Base-by-base conservation (phyloP, 2,888 invertebrate genomes). In the Orchesella flavescens region DNA sequence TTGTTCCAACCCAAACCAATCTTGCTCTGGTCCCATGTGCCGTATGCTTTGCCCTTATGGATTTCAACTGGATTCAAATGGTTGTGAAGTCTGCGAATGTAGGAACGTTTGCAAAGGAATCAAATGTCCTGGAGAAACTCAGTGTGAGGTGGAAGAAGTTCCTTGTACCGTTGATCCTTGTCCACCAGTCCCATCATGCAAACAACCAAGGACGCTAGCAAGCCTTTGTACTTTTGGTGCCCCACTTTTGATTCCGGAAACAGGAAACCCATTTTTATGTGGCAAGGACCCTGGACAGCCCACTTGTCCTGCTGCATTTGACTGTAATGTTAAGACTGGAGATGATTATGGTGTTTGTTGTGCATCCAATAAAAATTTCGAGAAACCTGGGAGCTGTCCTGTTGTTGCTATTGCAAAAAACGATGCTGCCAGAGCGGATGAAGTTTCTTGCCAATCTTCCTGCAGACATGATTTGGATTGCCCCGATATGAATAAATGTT, bases 321-420 rank as follows among this genome's bases (percentile, higher is more conserved):
- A 93, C 89, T 96, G 96, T 89, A 91, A 94, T 82, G 95, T 96
- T 10, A 94, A 95, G 89, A 92, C 92, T 90, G 93, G 93, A 93
- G 90, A 95, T 89, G 96, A 96, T 89, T 96, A 96, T 89, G 96
- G 96, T 0, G 95, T 96, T 15, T 96, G 96, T 89, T 96, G 96
- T 89, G 95, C 96, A 65, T 94, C 94, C 4, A 94, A 94, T 0
- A 89, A 95, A 83, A 93, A 93, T 88, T 93, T 95, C 72, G 93
- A 94, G 88, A 95, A 96, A 89, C 93, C 95, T 0, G 96, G 96
- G 0, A 92, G 93, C 1, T 96, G 96, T 89, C 95, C 96, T 0
- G 75, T 86, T 13, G 86, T 86, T 13, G 91, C 90, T 0, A 90
- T 91, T 34, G 90, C 91, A 0, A 90, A 91, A 17, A 89, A 90